Percentiles rank a stretch among this genome's conserved stretches.
Evolutionary conservation across 2,797 vertebrate species (phyloP).

Genomic region (Alca torda): DNA sequence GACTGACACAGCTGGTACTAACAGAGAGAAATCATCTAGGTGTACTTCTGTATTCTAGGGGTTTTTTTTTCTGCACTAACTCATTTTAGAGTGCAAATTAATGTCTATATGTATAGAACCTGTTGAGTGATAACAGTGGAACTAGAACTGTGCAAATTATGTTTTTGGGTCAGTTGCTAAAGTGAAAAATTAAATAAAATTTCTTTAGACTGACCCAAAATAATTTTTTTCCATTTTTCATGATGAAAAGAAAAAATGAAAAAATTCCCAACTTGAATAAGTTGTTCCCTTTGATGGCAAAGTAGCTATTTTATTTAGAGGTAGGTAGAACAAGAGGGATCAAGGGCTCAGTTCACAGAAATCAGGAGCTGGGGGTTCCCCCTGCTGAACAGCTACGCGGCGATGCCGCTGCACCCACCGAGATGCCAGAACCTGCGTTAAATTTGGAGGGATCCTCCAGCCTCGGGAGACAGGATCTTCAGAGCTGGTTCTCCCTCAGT

Average conservation of each 20-base stretch:
- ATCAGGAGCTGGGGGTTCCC: neutral
- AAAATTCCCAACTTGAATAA: neutral
- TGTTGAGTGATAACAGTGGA: neutral
- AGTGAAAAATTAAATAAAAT: neutral
- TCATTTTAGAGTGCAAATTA: neutral
- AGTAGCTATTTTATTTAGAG: neutral
- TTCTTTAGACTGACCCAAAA: neutral
- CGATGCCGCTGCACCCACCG: neutral
- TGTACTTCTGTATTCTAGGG: neutral
- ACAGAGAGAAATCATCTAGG: neutral
- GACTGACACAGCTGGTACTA: neutral
- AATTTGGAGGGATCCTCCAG: neutral
- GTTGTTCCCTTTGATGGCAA: neutral
- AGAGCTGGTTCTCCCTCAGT: neutral
- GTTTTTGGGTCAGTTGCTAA: neutral
- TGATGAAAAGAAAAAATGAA: neutral
- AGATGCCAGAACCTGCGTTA: neutral
- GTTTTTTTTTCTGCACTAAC: neutral
- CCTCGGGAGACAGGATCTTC: neutral
- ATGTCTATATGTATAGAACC: neutral
- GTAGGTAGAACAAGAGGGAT: neutral
- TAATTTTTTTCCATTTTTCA: neutral
- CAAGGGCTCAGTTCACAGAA: neutral
- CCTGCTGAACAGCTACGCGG: neutral
- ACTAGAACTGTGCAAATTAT: neutral